These are phyloP conservation scores for Elmis aenea DNA, from an alignment of 2,888 invertebrate genomes.

Conservation along the genomic window DNA sequence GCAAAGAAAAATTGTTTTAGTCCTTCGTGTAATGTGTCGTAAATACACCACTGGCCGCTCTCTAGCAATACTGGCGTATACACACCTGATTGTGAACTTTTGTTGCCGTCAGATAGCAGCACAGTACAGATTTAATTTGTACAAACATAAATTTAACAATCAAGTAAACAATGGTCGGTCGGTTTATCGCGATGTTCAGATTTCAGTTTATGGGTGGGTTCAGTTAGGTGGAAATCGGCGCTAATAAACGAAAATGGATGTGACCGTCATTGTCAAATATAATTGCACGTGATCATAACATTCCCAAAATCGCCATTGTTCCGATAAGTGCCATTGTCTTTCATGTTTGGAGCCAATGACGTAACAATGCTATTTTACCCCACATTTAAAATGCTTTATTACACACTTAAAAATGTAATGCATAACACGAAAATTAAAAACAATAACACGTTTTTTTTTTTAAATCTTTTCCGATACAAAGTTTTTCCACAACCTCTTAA, in stretches of 20 bases:
- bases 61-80: slow-evolving; percentile 19
- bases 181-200: slow-evolving; percentile 49
- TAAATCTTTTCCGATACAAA: no score
- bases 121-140: slow-evolving; percentile 47
- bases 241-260: slow-evolving; percentile 46
- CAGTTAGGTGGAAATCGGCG: slow-evolving; percentile 45
- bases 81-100: slow-evolving; percentile 44
- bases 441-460: no score
- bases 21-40: no score
- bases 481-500: no score
- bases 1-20: no score
- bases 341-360: no score
- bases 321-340: no score
- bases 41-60: slow-evolving; percentile 27
- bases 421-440: no score
- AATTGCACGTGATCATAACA: background rate
- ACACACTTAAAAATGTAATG: background rate
- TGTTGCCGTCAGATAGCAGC: slow-evolving; percentile 40
- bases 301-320: no score
- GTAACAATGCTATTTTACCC: no score
- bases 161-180: slow-evolving; percentile 48
- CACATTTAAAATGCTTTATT: no score
- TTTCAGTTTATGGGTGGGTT: slow-evolving; percentile 46
- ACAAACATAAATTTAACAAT: slow-evolving; percentile 50
- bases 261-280: slow-evolving; percentile 9